Evolutionary conservation across 1,140 invertebrate species (phyloP).

Genomic region (Augochlora pura): DNA sequence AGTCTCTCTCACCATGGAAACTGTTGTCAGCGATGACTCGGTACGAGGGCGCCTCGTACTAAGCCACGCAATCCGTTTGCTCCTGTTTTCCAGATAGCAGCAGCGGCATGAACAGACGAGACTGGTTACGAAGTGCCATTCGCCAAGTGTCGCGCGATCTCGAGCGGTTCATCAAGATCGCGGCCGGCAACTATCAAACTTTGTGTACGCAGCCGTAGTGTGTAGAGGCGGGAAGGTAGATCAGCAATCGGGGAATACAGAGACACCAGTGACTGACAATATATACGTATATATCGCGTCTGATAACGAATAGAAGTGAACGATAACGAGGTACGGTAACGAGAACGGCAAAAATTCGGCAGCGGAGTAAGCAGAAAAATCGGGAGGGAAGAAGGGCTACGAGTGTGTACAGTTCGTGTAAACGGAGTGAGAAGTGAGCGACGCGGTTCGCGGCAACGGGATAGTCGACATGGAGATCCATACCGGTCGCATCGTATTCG

Average conservation of each 20-base stretch:
- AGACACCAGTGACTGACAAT: constrained; percentile 28
- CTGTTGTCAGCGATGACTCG: constrained; percentile 52
- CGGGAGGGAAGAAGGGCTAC: too few species aligned
- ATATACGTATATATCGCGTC: neutral
- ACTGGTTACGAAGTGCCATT: constrained; percentile 61
- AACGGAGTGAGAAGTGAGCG: neutral
- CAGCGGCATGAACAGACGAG: constrained; percentile 57
- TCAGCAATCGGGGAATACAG: neutral
- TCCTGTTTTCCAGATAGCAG: constrained; percentile 60
- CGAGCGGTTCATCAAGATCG: constrained; percentile 43
- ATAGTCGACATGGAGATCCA: constrained; percentile 53
- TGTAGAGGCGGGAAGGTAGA: constrained; percentile 13
- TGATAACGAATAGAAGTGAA: too few species aligned
- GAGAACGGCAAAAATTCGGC: too few species aligned
- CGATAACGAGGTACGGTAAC: too few species aligned
- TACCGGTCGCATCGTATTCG: constrained; percentile 15
- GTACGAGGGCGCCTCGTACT: constrained; percentile 41
- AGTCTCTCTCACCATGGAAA: constrained; percentile 51
- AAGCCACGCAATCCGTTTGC: constrained; percentile 53
- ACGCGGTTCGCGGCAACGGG: too few species aligned
- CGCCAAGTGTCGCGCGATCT: constrained; percentile 54
- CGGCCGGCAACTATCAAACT: constrained; percentile 36
- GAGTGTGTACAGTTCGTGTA: constrained; percentile 22
- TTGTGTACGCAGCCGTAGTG: constrained; percentile 46
- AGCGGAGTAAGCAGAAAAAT: too few species aligned